Base-by-base conservation (phyloP, 2,113 vertebrate species). In the Eurypyga helias region DNA sequence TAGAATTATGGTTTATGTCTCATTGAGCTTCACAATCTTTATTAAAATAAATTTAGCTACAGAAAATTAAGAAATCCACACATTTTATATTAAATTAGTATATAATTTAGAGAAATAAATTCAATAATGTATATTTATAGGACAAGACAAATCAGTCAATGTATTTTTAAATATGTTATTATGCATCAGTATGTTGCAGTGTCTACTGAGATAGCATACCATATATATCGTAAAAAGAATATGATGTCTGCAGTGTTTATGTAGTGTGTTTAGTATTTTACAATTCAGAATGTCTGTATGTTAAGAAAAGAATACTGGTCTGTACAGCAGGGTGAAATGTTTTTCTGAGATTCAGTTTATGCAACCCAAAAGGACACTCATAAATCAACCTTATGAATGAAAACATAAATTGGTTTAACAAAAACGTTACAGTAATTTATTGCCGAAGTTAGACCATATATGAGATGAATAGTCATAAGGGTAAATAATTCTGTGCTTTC, bases 401-500 rank as follows among this genome's bases (percentile, higher is more conserved):
- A 83, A 60, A 61, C 26, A 77, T 51, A 60, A 75, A 80, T 38
- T 57, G 15, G 12, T 92, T 94, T 80, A 84, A 29, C 48, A 41
- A 87, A 91, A 91, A 84, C 25, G 7, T 54, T 70, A 31, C 20
- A 55, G 31, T 78, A 86, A 71, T 90, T 73, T 86, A 78, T 61
- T 60, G 55, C 71, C 48, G 88, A 90, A 95, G 49, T 69, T 91
- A 85, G 60, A 76, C 21, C 26, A 16, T 43, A 54, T 23, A 15
- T 28, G 28, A 71, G 54, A 86, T 93, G 88, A 19, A 33, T 21
- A 87, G 45, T 89, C 72, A 62, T 89, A 93, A 92, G 66, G 29
- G 67, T 82, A 90, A 97, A 77, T 83, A 95, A 84, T 88, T 82
- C 17, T 82, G 38, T 83, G 21, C 43, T 91, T 92, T 83, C 64